Evolutionary conservation across 2,797 vertebrate species (phyloP), one percentile per base, ranked within the genome.

Genomic region (Protosalanx chinensis): DNA sequence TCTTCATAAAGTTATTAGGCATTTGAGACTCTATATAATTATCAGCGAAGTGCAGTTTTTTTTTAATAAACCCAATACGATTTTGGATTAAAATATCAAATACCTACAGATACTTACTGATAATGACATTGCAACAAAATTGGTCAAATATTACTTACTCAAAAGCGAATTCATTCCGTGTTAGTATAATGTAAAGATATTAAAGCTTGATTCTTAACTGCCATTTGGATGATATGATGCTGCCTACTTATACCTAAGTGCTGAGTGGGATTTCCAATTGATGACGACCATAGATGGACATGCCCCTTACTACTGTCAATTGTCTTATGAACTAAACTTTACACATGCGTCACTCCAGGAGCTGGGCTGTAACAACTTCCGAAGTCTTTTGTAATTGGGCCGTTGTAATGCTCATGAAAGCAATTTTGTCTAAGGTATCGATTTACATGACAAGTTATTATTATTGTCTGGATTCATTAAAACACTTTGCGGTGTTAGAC

Each of bases 131-230:
- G n/a, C 6, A 57, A 13, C 49, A 10, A 58, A 30, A 33, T 33
- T 18, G 13, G 3, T 65, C n/a, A 66, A 58, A 33, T 29, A 27
- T 30, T 8, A 79, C 77, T 79, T 79, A 79, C 77, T 67, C 51
- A 59, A 12, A 20, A 73, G 59, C 46, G 71, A 0, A 72, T 80
- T 77, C 85, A 85, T 89, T 76, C 65, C 79, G 79, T 65, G 67
- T 82, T 82, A 73, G 61, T 77, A 78, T 37, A 76, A 6, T 16
- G 51, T 5, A 56, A 56, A 63, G 60, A 64, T 27, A 30, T 53
- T 16, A 60, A 12, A 27, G 23, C 32, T 46, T 53, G 7, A 16
- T 37, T 51, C 5, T 68, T 67, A 58, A 68, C 70, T 78, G 76
- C 81, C 84, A 86, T 87, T 79, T 72, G 85, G 29, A 18, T 30